These are phyloP conservation scores for Cavia porcellus DNA, from an alignment of 2,113 vertebrate species.

Conservation along the genomic window DNA sequence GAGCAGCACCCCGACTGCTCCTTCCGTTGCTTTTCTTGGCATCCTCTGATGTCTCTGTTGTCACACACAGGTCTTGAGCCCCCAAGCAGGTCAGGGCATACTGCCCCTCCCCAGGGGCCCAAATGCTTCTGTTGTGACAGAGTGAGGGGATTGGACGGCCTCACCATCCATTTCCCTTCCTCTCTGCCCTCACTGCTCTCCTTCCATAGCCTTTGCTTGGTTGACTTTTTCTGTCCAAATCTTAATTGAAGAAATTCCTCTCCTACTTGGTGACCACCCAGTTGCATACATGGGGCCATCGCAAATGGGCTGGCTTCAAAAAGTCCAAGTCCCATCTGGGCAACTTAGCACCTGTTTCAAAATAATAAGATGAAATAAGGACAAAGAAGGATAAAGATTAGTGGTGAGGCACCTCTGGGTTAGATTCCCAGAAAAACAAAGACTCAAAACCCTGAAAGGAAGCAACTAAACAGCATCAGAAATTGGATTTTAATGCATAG, in stretches of 20 bases:
- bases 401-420: background rate
- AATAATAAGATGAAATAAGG: background rate
- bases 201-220: background rate
- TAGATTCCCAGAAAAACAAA: background rate
- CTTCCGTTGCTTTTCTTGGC: background rate
- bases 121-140: background rate
- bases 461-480: background rate
- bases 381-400: background rate
- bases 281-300: background rate
- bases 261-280: background rate
- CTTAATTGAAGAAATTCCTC: background rate
- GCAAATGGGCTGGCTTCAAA: background rate
- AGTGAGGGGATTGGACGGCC: background rate
- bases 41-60: background rate
- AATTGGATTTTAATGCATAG: constrained; percentile 3
- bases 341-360: background rate
- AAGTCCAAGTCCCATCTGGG: background rate
- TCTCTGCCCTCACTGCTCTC: background rate
- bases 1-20: background rate
- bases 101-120: background rate
- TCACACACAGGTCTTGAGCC: background rate
- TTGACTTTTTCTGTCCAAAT: background rate
- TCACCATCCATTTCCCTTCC: background rate
- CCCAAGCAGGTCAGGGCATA: background rate
- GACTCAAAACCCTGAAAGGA: background rate